Evolutionary conservation across 2,797 vertebrate species (phyloP).

Genomic region (Hippoglossus hippoglossus): DNA sequence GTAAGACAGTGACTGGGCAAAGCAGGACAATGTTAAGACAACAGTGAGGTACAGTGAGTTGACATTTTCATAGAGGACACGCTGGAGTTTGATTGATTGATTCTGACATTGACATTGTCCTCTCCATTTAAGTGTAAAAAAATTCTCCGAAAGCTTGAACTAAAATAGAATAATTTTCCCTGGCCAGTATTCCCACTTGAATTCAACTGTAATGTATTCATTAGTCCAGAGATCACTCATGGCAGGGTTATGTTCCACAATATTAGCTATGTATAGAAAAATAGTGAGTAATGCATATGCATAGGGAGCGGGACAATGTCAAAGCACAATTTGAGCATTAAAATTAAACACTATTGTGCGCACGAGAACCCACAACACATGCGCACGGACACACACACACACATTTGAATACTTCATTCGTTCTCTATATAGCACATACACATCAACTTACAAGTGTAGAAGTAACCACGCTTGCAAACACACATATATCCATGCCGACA

Average conservation of each 20-base stretch:
- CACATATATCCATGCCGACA: conserved; percentile 9
- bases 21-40: not conserved
- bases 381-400: not conserved
- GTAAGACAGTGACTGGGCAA: not conserved
- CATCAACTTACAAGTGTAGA: conserved; percentile 15
- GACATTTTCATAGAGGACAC: not conserved
- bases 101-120: conserved; percentile 64
- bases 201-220: conserved; percentile 56
- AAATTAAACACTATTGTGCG: conserved; percentile 12
- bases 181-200: conserved; percentile 53
- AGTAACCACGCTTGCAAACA: conserved; percentile 5
- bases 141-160: conserved; percentile 38
- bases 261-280: conserved; percentile 59
- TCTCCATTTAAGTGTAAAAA: conserved; percentile 64
- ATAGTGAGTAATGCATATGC: conserved; percentile 67
- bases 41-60: not conserved
- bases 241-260: conserved; percentile 56
- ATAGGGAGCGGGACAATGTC: conserved; percentile 19
- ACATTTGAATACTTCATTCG: conserved; percentile 47
- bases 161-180: conserved; percentile 50
- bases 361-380: not conserved
- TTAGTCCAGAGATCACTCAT: conserved; percentile 58
- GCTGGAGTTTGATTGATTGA: conserved; percentile 55
- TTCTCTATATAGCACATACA: conserved; percentile 27
- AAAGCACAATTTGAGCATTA: conserved; percentile 11